A percentile compares a stretch with the other conserved stretches of the same genome.
Conservation (phyloP, 2,888 invertebrate species). For the Heliconius charithonia region DNA sequence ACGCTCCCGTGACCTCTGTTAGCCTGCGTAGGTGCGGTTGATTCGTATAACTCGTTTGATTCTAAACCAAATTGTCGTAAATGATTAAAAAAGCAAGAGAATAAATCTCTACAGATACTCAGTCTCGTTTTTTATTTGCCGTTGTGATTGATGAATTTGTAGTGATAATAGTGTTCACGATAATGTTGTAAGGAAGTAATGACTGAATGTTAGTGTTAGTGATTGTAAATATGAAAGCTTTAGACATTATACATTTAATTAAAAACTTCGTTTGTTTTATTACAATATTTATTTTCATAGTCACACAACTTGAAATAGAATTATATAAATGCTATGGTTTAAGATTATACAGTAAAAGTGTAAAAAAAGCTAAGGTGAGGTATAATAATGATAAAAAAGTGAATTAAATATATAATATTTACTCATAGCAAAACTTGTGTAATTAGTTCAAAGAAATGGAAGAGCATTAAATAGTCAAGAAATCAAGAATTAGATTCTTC, state of each 20-base stretch:
- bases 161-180: constrained; percentile 82
- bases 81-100: constrained; percentile 62
- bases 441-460: neutral
- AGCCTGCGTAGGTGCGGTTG: constrained; percentile 70
- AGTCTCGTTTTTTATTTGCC: constrained; percentile 79
- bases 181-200: constrained; percentile 78
- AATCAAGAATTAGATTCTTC: no score
- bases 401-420: no score
- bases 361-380: constrained; percentile 12
- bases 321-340: neutral
- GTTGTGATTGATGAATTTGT: constrained; percentile 77
- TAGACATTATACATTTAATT: constrained; percentile 82
- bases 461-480: constrained; percentile 3
- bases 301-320: neutral
- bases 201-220: constrained; percentile 81
- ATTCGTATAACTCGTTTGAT: constrained; percentile 64
- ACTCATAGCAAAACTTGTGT: neutral
- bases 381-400: constrained; percentile 43
- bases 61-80: constrained; percentile 70
- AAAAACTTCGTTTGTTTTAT: constrained; percentile 63
- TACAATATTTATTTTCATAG: constrained; percentile 32
- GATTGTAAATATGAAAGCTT: constrained; percentile 81
- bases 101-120: constrained; percentile 79
- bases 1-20: constrained; percentile 49
- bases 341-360: constrained; percentile 9